Percentiles rank a stretch among this genome's conserved stretches.
Evolutionary conservation across 2,113 vertebrate species (phyloP).

Genomic region (Dunckerocampus dactyliophorus): DNA sequence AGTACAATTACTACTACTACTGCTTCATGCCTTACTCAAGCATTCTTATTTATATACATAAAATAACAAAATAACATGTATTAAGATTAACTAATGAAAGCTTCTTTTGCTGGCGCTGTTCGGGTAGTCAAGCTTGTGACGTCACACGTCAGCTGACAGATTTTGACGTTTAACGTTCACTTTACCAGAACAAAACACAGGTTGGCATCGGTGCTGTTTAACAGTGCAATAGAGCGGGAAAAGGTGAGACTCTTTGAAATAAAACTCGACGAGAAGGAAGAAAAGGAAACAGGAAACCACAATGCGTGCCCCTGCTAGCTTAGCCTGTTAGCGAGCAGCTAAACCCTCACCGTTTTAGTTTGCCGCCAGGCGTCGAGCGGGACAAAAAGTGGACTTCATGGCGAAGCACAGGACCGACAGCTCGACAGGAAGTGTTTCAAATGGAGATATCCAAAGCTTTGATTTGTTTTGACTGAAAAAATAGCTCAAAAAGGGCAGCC

Average conservation of each 20-base stretch:
- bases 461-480: constrained; percentile 4
- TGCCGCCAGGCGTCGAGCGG: constrained; percentile 13
- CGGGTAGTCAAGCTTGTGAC: background rate
- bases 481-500: constrained; percentile 15
- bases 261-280: background rate
- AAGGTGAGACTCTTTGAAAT: background rate
- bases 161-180: background rate
- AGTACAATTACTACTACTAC: too few species aligned
- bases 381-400: background rate
- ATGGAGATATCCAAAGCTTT: background rate
- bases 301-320: constrained; percentile 35
- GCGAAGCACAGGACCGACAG: rapidly evolving
- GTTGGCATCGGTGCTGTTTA: background rate
- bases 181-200: background rate
- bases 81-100: background rate
- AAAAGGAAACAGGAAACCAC: constrained; percentile 55
- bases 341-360: constrained; percentile 41
- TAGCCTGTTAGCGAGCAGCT: constrained; percentile 38
- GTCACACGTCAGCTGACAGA: background rate
- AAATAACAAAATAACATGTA: too few species aligned
- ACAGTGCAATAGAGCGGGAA: background rate
- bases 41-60: too few species aligned
- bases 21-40: too few species aligned
- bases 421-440: rapidly evolving
- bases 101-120: background rate